phyloP scores from a whole-genome alignment of 2,888 invertebrate species.

The Ochlodes sylvanus region DNA sequence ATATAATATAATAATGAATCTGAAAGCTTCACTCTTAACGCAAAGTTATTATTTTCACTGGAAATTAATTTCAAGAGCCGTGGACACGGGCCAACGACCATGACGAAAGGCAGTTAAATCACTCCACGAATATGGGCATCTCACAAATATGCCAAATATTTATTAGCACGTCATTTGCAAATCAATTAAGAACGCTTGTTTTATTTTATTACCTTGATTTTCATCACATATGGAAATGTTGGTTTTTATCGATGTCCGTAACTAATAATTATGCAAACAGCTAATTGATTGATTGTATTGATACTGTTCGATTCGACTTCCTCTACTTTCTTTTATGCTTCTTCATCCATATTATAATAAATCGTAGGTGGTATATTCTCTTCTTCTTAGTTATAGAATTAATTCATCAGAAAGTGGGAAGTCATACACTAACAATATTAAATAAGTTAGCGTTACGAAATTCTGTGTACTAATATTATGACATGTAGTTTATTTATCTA shows the following conservation, averaged over 20 bases:
- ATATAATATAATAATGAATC: no score
- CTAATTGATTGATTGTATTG: slow-evolving; percentile 18
- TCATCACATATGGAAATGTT: slow-evolving; percentile 36
- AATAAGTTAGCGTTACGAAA: no score
- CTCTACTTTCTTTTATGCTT: slow-evolving; percentile 1
- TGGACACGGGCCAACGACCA: slow-evolving; percentile 18
- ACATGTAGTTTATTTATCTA: no score
- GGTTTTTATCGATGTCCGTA: slow-evolving; percentile 26
- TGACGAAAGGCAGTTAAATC: slow-evolving; percentile 33
- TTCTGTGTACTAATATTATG: no score
- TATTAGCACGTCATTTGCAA: slow-evolving; percentile 37
- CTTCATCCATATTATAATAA: background rate
- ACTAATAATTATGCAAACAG: slow-evolving; percentile 28
- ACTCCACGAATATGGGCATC: slow-evolving; percentile 24
- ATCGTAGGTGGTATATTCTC: no score
- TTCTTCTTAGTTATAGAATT: no score
- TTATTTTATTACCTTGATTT: slow-evolving; percentile 41
- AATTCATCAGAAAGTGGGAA: no score
- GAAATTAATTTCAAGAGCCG: slow-evolving; percentile 5
- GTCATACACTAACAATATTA: no score
- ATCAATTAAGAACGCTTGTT: slow-evolving; percentile 40
- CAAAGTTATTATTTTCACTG: background rate
- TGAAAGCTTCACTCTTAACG: background rate
- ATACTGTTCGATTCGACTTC: slow-evolving; percentile 21
- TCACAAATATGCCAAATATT: slow-evolving; percentile 36